Base-by-base conservation (phyloP, 2,797 vertebrate species). In the Pangasius macronema region DNA sequence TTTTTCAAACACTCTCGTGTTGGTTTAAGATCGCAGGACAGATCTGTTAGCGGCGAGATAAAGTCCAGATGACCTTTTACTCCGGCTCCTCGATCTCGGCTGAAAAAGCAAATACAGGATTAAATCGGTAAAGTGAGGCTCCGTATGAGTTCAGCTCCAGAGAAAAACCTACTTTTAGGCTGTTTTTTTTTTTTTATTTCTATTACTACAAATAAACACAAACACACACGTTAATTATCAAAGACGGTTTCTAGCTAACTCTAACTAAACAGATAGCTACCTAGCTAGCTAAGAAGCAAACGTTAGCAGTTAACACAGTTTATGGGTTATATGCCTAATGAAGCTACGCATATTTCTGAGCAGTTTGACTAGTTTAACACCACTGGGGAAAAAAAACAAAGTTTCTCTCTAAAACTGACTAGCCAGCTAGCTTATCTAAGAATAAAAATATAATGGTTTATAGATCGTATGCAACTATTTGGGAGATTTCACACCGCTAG, bases 41-140 rank as follows among this genome's bases (percentile, higher is more conserved):
- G 79, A 59, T 77, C 63, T 72, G 61, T 87, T 67, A 85, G 79
- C 76, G 36, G 30, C 1, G 11, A 84, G 84, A 39, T 82, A 61
- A 88, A 51, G 65, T 75, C 86, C 87, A 83, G 72, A 85, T 57
- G 79, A 88, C 87, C 85, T 86, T 88, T 72, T 70, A 70, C 81
- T 59, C 51, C 13, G 42, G 20, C 49, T 39, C 13, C 30, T 51
- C 20, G 70, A 83, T 16, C 22, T 46, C 39, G 68, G 36, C 73
- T 68, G 51, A 1, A 3, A 70, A 83, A 46, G 57, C 76, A 88
- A 79, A 83, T 1, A 49, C 0, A 5, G 22, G 36, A 81, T 83
- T 51, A 86, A 72, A 30, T 46, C 49, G 39, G 53, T 61, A 76
- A 85, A 84, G 63, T 80, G 39, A 86, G 61, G 65, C 75, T 67